These are phyloP conservation scores for Liopterus haemorrhoidalis DNA, from an alignment of 2,888 invertebrate species.

Conservation along the genomic window DNA sequence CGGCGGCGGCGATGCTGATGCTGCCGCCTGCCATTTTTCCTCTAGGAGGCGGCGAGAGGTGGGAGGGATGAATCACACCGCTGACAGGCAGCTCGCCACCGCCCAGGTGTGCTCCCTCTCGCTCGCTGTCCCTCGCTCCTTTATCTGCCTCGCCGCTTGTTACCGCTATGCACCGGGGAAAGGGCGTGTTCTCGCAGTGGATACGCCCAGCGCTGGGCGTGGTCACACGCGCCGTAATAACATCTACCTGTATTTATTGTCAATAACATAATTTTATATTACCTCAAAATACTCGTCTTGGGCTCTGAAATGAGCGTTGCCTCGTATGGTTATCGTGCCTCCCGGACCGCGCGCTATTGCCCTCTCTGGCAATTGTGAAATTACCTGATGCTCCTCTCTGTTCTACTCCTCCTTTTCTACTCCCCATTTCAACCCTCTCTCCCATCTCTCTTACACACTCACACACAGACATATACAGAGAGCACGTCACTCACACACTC, in stretches of 20 bases:
- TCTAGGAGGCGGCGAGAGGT: slow-evolving; percentile 44
- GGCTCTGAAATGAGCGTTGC: slow-evolving; percentile 12
- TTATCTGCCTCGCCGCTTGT: slow-evolving; percentile 39
- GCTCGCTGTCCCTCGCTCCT: slow-evolving; percentile 31
- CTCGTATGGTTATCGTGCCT: slow-evolving; percentile 12
- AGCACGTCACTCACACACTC: no score
- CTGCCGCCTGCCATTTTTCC: slow-evolving; percentile 49
- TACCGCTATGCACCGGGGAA: slow-evolving; percentile 51
- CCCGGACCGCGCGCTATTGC: slow-evolving; percentile 7
- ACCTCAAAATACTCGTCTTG: slow-evolving; percentile 20
- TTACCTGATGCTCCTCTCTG: background rate
- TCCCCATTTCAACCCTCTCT: no score
- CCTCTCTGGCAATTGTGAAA: background rate
- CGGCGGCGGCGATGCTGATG: slow-evolving; percentile 55
- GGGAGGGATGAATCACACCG: slow-evolving; percentile 37
- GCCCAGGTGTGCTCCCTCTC: slow-evolving; percentile 32
- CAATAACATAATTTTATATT: slow-evolving; percentile 25
- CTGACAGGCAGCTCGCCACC: slow-evolving; percentile 28
- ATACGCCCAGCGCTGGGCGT: slow-evolving; percentile 33
- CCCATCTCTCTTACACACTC: no score
- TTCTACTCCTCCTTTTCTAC: no score
- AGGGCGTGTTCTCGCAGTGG: slow-evolving; percentile 38
- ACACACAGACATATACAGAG: no score
- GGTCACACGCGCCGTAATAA: slow-evolving; percentile 15
- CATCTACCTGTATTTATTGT: slow-evolving; percentile 24